Percentiles rank a stretch among this genome's conserved stretches.
These are phyloP conservation scores for Tridacna gigas DNA, from an alignment of 2,888 invertebrate genomes.

Conservation along the genomic window DNA sequence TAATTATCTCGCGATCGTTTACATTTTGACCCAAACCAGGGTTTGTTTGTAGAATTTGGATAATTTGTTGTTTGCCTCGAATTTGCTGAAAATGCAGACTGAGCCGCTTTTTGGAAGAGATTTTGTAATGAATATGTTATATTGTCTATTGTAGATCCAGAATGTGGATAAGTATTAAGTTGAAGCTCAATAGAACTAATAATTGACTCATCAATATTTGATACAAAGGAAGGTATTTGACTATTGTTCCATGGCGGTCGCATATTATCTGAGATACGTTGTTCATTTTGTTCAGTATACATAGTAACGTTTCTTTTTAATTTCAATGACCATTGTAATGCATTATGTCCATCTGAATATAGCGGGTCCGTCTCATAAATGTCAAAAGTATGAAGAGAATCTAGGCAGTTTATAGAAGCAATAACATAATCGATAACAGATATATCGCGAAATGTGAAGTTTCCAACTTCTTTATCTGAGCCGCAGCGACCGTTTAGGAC, in stretches of 20 bases:
- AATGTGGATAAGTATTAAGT: no score
- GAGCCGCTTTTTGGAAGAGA: no score
- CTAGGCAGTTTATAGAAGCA: not conserved
- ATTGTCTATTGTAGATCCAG: no score
- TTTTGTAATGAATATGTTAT: no score
- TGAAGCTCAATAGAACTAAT: no score
- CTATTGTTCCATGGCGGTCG: no score
- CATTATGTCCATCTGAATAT: conserved; percentile 35
- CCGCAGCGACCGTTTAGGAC: conserved; percentile 10
- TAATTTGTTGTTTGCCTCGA: not conserved
- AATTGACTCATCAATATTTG: no score
- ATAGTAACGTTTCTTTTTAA: no score
- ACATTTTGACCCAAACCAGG: conserved; percentile 36
- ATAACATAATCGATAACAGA: conserved; percentile 22
- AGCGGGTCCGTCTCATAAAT: conserved; percentile 26
- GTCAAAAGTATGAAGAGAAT: not conserved
- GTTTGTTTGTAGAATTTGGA: conserved; percentile 10
- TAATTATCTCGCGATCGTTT: conserved; percentile 2
- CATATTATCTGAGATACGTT: no score
- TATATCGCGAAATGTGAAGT: conserved; percentile 12
- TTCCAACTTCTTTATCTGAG: not conserved
- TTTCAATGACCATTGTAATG: no score
- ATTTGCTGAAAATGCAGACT: not conserved
- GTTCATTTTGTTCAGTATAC: no score
- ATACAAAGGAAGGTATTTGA: no score